Evolutionary conservation across 2,113 vertebrate species (phyloP).

Genomic region (Vireo altiloquus): DNA sequence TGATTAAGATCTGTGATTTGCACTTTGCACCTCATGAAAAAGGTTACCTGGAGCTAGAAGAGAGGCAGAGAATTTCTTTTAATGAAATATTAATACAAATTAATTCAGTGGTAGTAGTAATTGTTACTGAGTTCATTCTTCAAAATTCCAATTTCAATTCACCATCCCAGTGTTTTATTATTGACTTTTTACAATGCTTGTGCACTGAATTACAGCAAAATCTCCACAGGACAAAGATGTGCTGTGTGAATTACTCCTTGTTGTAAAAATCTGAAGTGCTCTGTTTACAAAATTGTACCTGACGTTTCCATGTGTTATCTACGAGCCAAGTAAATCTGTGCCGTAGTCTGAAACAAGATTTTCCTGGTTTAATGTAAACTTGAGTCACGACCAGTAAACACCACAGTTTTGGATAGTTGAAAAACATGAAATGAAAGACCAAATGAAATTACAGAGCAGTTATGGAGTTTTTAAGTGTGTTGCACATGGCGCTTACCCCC

Average conservation of each 20-base stretch:
- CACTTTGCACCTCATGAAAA: neutral
- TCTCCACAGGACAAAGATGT: neutral
- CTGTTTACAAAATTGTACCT: neutral
- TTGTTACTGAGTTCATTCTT: constrained; percentile 11
- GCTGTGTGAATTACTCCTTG: neutral
- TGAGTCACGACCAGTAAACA: neutral
- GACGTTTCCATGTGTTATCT: neutral
- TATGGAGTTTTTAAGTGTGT: neutral
- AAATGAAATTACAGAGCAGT: neutral
- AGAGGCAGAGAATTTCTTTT: neutral
- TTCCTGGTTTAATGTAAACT: neutral
- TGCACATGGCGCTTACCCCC: neutral
- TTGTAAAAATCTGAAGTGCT: neutral
- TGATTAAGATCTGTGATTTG: constrained; percentile 27
- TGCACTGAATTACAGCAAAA: constrained; percentile 1
- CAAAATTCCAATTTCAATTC: constrained; percentile 7
- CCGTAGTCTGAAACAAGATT: neutral
- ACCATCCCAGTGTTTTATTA: neutral
- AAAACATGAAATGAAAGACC: neutral
- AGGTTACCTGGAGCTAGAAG: constrained; percentile 31
- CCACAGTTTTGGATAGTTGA: neutral
- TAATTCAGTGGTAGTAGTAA: constrained; percentile 4
- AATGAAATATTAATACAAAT: constrained; percentile 51
- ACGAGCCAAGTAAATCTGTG: neutral
- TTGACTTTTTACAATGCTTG: neutral